Evolutionary conservation across 2,113 vertebrate genomes (phyloP).

Genomic region (Protomyctophum bolini): DNA sequence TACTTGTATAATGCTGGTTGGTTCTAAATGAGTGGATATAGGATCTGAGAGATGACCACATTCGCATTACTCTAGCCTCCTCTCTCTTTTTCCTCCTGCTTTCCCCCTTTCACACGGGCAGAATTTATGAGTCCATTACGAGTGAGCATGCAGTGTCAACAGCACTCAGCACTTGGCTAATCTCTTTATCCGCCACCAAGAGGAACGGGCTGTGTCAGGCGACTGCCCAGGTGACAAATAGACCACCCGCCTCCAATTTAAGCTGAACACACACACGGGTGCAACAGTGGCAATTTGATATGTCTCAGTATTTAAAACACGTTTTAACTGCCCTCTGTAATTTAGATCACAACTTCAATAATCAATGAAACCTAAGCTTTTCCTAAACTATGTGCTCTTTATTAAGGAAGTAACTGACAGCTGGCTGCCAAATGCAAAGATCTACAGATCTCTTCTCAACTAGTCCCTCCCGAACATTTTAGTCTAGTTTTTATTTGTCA

Average conservation of each 20-base stretch:
- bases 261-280: constrained; percentile 35
- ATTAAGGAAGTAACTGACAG: no score
- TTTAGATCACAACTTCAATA: background rate
- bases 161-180: constrained; percentile 69
- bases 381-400: no score
- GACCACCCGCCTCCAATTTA: constrained; percentile 42
- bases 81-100: constrained; percentile 38
- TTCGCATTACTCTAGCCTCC: constrained; percentile 28
- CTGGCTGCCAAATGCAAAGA: background rate
- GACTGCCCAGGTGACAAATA: constrained; percentile 52
- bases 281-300: constrained; percentile 32
- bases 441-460: no score
- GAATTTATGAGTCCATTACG: constrained; percentile 82
- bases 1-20: constrained; percentile 12
- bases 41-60: constrained; percentile 30
- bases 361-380: background rate
- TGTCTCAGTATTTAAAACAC: constrained; percentile 39
- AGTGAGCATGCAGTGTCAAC: constrained; percentile 70
- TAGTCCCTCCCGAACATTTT: no score
- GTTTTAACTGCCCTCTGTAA: background rate
- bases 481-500: no score
- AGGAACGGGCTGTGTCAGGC: constrained; percentile 37
- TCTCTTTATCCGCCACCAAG: constrained; percentile 65
- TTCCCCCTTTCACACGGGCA: constrained; percentile 52
- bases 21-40: constrained; percentile 3